Evolutionary conservation across 1,140 invertebrate species (phyloP), one percentile per base, ranked within the genome.

Genomic region (Oncopeltus fasciatus): DNA sequence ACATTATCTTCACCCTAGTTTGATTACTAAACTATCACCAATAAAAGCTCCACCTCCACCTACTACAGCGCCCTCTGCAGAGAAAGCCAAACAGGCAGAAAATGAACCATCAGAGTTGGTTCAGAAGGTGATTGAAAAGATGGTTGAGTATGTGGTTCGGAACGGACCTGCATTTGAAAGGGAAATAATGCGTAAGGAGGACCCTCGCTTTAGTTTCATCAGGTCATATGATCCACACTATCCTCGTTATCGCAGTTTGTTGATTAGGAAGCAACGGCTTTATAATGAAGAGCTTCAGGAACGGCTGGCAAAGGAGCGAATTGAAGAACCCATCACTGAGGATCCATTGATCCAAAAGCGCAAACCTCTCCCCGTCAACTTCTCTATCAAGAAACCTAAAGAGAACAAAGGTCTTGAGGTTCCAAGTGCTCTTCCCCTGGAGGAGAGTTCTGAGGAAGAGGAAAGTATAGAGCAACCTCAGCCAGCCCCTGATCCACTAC

Each of bases 111-210:
- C 90, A 0, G 82, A 84, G 11, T 89, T 92, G 61, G 75, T 91
- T 5, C 84, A 89, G 70, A 80, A 88, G 44, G 87, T 97, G 8
- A 91, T 98, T 57, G 92, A 96, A 72, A 95, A 95, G 76, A 95
- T 97, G 84, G 92, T 93, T 1, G 85, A 84, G 61, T 97, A 97
- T 71, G 93, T 97, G 0, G 85, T 87, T 0, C 93, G 93, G 69
- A 97, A 97, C 76, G 95, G 94, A 0, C 78, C 83, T 53, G 88
- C 92, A 67, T 97, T 98, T 74, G 93, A 96, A 69, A 81, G 83
- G 11, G 88, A 91, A 28, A 86, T 96, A 0, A 85, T 84, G 69
- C 84, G 82, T 2, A 94, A 93, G 74, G 85, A 87, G 20, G 63
- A 64, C 29, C 18, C 31, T 12, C 29, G 63, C 4, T 64, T 64